Evolutionary conservation across 2,113 vertebrate species (phyloP), one percentile per base, ranked within the genome.

Genomic region (Calypte anna): DNA sequence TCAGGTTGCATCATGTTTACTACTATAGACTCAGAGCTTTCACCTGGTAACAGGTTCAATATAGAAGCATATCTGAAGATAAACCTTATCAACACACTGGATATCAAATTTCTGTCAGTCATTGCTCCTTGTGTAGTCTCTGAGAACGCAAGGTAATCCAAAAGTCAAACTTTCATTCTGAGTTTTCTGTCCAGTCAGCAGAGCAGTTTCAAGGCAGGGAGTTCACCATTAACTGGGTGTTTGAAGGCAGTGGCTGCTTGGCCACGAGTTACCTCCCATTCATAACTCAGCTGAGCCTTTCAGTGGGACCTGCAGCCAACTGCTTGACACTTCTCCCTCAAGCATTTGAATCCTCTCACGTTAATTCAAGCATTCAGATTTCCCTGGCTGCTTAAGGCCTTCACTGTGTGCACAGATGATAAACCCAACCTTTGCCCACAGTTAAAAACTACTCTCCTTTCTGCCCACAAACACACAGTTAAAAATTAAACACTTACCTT

Each of bases 401-500:
- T 80, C 57, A 11, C 5, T 5, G 1, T 12, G 68, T 1, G 17
- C 27, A 31, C 16, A 78, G 63, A n/a, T 53, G 13, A 48, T 40
- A 74, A 51, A 82, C 33, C 9, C 27, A 58, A 4, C 25, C 72
- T 96, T 95, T 94, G 75, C n/a, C 8, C 57, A 23, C 21, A 48
- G 85, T 93, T 94, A 96, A 91, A 86, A 92, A 90, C 86, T 83
- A 85, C 24, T 69, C 24, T 23, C 1, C 4, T 67, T 93, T 86
- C 44, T 84, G 19, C 31, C 28, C 31, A 22, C 46, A 59, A 51
- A 64, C 4, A 12, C 21, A 4, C 7, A 68, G 9, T 90, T 87
- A 90, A 88, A 92, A 77, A 70, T 79, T 85, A 92, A 95, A 40
- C 30, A 4, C 76, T 59, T 38, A 31, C 59, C 28, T 68, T 11